These are phyloP conservation scores for Micrasema longulum DNA, from an alignment of 1,140 invertebrate species.

Conservation along the genomic window DNA sequence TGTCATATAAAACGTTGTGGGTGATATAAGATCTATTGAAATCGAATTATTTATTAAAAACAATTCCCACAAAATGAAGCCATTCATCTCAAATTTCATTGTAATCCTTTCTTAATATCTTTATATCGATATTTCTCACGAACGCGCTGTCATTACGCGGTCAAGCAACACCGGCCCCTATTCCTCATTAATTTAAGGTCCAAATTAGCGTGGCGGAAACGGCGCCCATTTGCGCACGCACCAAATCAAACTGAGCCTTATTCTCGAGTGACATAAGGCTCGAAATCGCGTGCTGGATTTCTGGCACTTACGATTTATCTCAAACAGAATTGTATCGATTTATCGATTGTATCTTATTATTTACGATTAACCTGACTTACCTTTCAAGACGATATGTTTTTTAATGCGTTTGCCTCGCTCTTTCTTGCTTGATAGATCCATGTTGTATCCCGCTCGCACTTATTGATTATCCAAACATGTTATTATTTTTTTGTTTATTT, in stretches of 20 bases:
- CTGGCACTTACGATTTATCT: background rate
- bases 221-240: no score
- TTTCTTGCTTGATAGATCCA: background rate
- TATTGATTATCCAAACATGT: no score
- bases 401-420: background rate
- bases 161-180: no score
- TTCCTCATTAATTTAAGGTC: no score
- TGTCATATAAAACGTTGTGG: no score
- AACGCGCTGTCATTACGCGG: no score
- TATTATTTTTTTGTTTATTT: no score
- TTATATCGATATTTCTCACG: constrained; percentile 18
- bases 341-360: constrained; percentile 31
- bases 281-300: background rate
- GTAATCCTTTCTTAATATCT: constrained; percentile 12
- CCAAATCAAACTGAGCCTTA: background rate
- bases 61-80: constrained; percentile 14
- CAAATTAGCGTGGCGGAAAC: no score
- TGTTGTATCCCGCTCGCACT: constrained; percentile 14
- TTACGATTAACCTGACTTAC: constrained; percentile 19
- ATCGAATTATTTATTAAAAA: background rate
- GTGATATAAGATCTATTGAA: no score
- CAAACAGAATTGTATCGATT: constrained; percentile 23
- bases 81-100: constrained; percentile 22
- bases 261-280: background rate
- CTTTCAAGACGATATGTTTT: background rate